Conservation (phyloP, 2,888 invertebrate species). For the Bruchidius siliquastri region DNA sequence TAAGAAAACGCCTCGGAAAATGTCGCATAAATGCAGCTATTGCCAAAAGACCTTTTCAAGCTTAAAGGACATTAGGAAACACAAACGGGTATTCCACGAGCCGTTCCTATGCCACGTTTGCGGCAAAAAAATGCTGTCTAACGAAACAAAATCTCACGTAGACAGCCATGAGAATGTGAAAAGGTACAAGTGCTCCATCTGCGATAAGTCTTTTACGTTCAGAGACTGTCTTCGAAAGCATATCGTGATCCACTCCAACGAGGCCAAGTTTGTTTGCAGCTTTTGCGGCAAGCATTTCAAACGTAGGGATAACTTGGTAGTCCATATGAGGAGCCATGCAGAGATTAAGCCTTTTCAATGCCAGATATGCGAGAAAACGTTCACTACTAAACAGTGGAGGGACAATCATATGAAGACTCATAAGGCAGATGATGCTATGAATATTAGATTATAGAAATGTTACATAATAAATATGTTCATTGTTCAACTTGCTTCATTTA, state of each 20-base stretch:
- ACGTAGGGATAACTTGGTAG: constrained; percentile 23
- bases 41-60: constrained; percentile 47
- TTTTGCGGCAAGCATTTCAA: constrained; percentile 49
- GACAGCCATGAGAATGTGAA: constrained; percentile 17
- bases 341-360: constrained; percentile 34
- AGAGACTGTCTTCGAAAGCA: constrained; percentile 24
- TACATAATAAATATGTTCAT: neutral
- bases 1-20: neutral
- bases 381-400: constrained; percentile 39
- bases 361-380: constrained; percentile 37
- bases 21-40: constrained; percentile 47
- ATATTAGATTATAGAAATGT: neutral
- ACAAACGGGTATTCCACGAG: constrained; percentile 21
- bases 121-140: constrained; percentile 19
- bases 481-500: neutral
- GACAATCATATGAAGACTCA: constrained; percentile 50
- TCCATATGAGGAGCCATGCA: constrained; percentile 27
- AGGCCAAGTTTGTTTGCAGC: constrained; percentile 48
- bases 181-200: constrained; percentile 20
- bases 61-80: constrained; percentile 10
- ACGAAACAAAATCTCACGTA: constrained; percentile 15
- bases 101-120: constrained; percentile 26
- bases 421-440: constrained; percentile 13
- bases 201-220: constrained; percentile 26
- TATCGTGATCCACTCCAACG: constrained; percentile 41